Conservation (phyloP, 35 echinoderm and acorn worm species). For the Chiridota heheva region DNA sequence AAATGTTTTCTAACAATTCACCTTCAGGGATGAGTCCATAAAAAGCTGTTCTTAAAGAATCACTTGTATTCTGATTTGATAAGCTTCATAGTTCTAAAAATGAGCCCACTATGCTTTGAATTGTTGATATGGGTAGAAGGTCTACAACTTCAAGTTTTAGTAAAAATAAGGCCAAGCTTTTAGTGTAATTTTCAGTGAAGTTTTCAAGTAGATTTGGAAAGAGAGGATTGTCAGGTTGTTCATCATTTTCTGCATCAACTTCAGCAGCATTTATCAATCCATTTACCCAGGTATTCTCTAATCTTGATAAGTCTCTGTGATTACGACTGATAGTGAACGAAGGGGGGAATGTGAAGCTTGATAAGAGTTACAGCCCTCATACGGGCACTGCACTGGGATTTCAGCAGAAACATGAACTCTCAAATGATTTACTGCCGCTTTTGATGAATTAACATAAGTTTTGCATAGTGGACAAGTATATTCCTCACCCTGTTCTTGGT, state of each 20-base stretch:
- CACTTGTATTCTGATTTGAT: neutral
- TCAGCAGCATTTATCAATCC: neutral
- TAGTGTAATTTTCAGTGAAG: neutral
- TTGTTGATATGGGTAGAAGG: slow-evolving; percentile 12
- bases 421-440: slow-evolving; percentile 10
- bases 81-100: neutral
- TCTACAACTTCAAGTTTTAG: slow-evolving; percentile 12
- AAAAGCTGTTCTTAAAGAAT: neutral
- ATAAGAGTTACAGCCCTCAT: neutral
- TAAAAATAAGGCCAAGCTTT: slow-evolving; percentile 3
- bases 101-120: neutral
- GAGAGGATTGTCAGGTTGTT: neutral
- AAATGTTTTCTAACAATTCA: neutral
- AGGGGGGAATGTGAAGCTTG: neutral
- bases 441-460: neutral
- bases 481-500: neutral
- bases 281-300: neutral
- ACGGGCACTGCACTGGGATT: neutral
- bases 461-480: neutral
- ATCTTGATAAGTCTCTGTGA: neutral
- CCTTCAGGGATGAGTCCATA: neutral
- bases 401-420: neutral
- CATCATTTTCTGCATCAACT: neutral
- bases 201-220: neutral
- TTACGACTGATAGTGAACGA: neutral